Evolutionary conservation across 1,140 invertebrate genomes (phyloP), one percentile per base, ranked within the genome.

Genomic region (Euwallacea fornicatus): DNA sequence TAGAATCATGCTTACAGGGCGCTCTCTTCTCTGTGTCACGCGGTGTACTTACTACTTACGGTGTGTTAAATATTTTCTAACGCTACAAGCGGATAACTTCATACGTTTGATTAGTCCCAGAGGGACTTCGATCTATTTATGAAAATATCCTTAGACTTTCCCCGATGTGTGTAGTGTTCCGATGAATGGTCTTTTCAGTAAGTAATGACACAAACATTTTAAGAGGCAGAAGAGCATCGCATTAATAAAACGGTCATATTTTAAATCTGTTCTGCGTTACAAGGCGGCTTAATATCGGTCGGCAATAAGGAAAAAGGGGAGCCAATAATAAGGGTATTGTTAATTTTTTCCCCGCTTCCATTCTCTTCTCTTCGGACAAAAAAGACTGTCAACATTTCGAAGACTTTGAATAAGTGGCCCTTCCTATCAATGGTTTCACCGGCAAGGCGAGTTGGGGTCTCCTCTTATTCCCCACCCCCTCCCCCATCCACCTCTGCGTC

Each of bases 321-420:
- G 55, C 60, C 70, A 66, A 72, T 72, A 72, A 72, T 72, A 72
- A 72, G 70, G 70, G 70, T 72, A 72, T 72, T 72, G 70, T 72
- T 72, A 72, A 72, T 72, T 72, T 72, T 72, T 72, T 72, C 64
- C 59, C 64, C n/a, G 61, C 16, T 47, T 62, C 70, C 46, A 66
- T 72, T 66, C 59, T 72, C 70, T 72, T 53, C 47, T 44, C 21
- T 15, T 54, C 70, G 41, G 64, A 72, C 70, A 72, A 72, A 66
- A 70, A 72, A 72, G 70, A 64, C 70, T 72, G 70, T 72, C 70
- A 72, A 72, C 70, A 72, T 66, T 72, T 72, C 70, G 63, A 72
- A 72, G 63, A 72, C 70, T 60, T 72, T 72, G 70, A 72, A 72
- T 72, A 72, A 72, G 70, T 72, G 70, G 41, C 70, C 63, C 64